Evolutionary conservation across 2,797 vertebrate species (phyloP), one percentile per base, ranked within the genome.

Genomic region (Gambusia yucatana): DNA sequence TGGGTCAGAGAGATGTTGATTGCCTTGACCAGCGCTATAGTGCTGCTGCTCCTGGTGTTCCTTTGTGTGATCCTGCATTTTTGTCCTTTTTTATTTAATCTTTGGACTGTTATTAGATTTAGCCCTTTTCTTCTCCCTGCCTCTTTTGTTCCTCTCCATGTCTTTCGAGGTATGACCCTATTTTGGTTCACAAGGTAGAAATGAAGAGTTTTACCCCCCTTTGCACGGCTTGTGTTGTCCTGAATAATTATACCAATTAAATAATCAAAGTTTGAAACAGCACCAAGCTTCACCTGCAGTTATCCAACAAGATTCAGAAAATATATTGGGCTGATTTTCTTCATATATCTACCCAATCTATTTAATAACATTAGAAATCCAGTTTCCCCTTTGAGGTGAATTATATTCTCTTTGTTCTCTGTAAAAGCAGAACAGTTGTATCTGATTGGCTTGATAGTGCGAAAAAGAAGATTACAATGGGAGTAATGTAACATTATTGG

Each of bases 341-440:
- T 44, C 25, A 44, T 44, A 25, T 39, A 63, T 79, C 79, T 75
- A 47, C 78, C 74, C 74, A 79, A 79, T 88, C 78, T 82, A 39
- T 88, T 80, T 88, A 71, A 87, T 83, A 75, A 59, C 7, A 79
- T 77, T 71, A 73, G 39, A 78, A 84, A 85, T 75, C 25, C 50
- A 77, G 75, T 55, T 63, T 79, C 77, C 50, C 55, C 63, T 63
- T n/a, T 39, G 36, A 48, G 30, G 69, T 63, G 50, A 72, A 72
- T 52, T 41, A 39, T 73, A 25, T 47, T 85, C 65, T 77, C 84
- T 92, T 92, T 92, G 89, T 93, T 93, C 92, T 88, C 79, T 5
- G 86, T 82, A 83, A 28, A 82, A 81, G 78, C 83, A 74, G 82
- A 75, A 61, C 75, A 17, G 4, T 44, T 76, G 47, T 36, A 46